These are phyloP conservation scores for Rhinogobius similis DNA, from an alignment of 2,113 vertebrate genomes.

Conservation along the genomic window DNA sequence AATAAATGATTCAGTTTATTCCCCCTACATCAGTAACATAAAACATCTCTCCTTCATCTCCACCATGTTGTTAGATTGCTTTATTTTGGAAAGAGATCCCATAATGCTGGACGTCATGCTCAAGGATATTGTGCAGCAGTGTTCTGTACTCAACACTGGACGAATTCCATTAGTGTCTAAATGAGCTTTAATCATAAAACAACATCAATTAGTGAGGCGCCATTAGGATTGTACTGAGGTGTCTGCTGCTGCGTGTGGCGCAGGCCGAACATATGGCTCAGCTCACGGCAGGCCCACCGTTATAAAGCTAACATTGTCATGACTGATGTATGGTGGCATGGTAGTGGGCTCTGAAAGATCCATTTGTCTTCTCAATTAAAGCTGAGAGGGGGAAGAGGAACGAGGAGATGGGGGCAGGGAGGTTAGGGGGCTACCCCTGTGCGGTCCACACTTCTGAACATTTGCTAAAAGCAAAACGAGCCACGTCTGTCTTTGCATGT, in stretches of 20 bases:
- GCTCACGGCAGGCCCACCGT: conserved; percentile 75
- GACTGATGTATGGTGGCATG: conserved; percentile 80
- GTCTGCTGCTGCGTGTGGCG: conserved; percentile 72
- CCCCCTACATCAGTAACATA: conserved; percentile 13
- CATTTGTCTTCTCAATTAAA: conserved; percentile 82
- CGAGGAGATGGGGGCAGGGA: conserved; percentile 72
- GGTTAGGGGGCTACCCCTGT: conserved; percentile 72
- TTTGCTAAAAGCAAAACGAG: conserved; percentile 46
- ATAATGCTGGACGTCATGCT: conserved; percentile 16
- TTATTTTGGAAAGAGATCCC: no score
- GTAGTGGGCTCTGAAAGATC: conserved; percentile 78
- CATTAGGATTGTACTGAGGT: conserved; percentile 73
- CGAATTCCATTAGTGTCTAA: conserved; percentile 78
- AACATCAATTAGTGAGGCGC: conserved; percentile 77
- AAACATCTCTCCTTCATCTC: conserved; percentile 8
- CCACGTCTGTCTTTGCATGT: conserved; percentile 55
- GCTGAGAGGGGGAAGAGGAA: conserved; percentile 72
- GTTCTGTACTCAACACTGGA: conserved; percentile 68
- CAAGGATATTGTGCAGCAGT: conserved; percentile 19
- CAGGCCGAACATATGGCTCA: conserved; percentile 77
- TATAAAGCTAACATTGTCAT: conserved; percentile 80
- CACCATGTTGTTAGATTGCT: background rate
- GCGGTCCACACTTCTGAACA: conserved; percentile 71
- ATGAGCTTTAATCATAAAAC: conserved; percentile 83
- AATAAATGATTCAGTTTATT: conserved; percentile 2